Evolutionary conservation across 1,140 invertebrate species (phyloP).

Genomic region (Schlechtendalia chinensis): DNA sequence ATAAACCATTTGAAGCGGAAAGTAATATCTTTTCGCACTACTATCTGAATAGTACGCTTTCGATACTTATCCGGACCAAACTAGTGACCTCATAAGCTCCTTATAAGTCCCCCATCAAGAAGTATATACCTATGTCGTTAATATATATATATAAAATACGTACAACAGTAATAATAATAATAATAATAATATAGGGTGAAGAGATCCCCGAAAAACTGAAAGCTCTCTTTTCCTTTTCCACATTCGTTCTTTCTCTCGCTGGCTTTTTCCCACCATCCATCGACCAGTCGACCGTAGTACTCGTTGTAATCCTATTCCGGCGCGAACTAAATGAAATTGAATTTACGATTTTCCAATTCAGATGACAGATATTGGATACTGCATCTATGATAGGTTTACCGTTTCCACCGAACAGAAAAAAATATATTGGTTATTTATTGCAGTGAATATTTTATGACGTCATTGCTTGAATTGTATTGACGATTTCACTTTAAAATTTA

Average conservation of each 20-base stretch:
- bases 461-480: no score
- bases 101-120: conserved; percentile 43
- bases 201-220: conserved; percentile 49
- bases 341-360: conserved; percentile 29
- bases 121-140: neutral
- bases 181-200: conserved; percentile 39
- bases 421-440: no score
- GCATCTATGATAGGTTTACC: neutral
- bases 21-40: conserved; percentile 39
- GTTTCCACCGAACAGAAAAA: no score
- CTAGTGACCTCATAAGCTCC: conserved; percentile 35
- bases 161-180: conserved; percentile 31
- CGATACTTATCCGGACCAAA: conserved; percentile 34
- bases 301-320: conserved; percentile 40
- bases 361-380: neutral
- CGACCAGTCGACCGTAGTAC: conserved; percentile 37
- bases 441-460: no score
- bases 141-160: neutral
- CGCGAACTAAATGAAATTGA: conserved; percentile 45
- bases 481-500: no score
- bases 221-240: conserved; percentile 13
- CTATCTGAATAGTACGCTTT: conserved; percentile 15
- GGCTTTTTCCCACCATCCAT: conserved; percentile 25
- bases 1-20: conserved; percentile 6
- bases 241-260: conserved; percentile 5